Evolutionary conservation across 2,888 invertebrate species (phyloP), one percentile per base, ranked within the genome.

Genomic region (Sclerodermus sp.): DNA sequence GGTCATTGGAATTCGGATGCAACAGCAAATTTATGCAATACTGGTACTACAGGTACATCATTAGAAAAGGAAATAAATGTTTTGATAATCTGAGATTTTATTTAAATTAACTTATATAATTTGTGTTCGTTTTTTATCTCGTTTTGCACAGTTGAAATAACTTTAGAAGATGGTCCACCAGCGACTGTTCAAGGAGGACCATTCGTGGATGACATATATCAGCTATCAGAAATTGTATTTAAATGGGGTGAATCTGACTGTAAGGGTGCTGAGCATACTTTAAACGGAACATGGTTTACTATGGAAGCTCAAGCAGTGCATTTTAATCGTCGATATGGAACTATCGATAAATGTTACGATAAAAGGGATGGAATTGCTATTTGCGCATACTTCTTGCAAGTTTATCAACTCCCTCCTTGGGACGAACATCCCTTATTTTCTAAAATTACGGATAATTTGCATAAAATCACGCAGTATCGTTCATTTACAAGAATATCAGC

Each of bases 1-100:
- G 71, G 71, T 2, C 71, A 73, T 45, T 73, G 73, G 73, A 49
- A 55, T 12, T 57, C 58, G 30, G 67, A 70, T 15, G 73, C 71
- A 5, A 58, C 66, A 29, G 67, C 68, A 1, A 54, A 42, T 43
- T 47, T 73, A 45, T 51, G 39, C 0, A 73, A 73, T 39, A 59
- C 57, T 15, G 71, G 73, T 18, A 39, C 39, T 12, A 60, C 60
- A 8, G 67, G 71, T 73, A 60, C 30, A 31, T 13, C 1, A n/a
- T 34, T 31, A 34, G n/a, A 14, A 34, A 31, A 30, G 15, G n/a
- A n/a, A n/a, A n/a, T n/a, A n/a, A n/a, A n/a, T n/a, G n/a, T n/a
- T n/a, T n/a, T n/a, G n/a, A n/a, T n/a, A n/a, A n/a, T n/a, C n/a
- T n/a, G n/a, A n/a, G 12, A 31, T 31, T 31, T 31, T 12, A 31